Percentiles rank a stretch among this genome's conserved stretches.
phyloP scores from a whole-genome alignment of 1,140 invertebrate species.

The Lanistes nyassanus region DNA sequence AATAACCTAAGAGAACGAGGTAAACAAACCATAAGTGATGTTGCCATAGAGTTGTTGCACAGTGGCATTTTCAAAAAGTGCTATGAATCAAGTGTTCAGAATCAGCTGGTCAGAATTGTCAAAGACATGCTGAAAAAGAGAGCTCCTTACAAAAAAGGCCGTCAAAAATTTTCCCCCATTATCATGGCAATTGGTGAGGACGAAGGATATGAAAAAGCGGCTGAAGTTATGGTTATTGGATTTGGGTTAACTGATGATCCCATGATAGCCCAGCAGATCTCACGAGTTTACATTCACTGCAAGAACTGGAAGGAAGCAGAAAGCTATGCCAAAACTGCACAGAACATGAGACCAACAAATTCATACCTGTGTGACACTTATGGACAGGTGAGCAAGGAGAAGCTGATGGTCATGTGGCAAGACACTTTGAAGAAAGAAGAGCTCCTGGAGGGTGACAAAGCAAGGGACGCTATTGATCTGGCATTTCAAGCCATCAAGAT shows the following conservation, averaged over 20 bases:
- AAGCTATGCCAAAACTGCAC: constrained; percentile 35
- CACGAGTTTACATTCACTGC: constrained; percentile 41
- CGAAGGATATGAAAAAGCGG: constrained; percentile 36
- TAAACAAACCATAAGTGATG: constrained; percentile 28
- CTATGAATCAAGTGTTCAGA: constrained; percentile 15
- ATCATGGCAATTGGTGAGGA: constrained; percentile 32
- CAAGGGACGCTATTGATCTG: constrained; percentile 19
- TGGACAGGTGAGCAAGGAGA: constrained; percentile 39
- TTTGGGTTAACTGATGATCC: constrained; percentile 38
- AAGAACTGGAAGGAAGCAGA: constrained; percentile 41
- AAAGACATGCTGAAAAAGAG: constrained; percentile 38
- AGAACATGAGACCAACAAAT: constrained; percentile 28
- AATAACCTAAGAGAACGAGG: constrained; percentile 20
- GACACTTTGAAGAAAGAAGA: constrained; percentile 10
- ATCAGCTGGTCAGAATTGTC: constrained; percentile 32
- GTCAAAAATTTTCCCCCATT: constrained; percentile 38
- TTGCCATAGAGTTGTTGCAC: constrained; percentile 32
- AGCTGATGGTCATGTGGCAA: constrained; percentile 26
- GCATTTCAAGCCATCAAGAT: constrained; percentile 29
- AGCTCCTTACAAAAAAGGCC: constrained; percentile 21
- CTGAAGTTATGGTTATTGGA: constrained; percentile 26
- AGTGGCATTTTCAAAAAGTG: constrained; percentile 25
- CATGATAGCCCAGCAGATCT: constrained; percentile 43
- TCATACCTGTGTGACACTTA: constrained; percentile 48
- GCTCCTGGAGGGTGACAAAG: constrained; percentile 23